phyloP scores from a whole-genome alignment of 1,140 invertebrate genomes.

The Maniola jurtina region DNA sequence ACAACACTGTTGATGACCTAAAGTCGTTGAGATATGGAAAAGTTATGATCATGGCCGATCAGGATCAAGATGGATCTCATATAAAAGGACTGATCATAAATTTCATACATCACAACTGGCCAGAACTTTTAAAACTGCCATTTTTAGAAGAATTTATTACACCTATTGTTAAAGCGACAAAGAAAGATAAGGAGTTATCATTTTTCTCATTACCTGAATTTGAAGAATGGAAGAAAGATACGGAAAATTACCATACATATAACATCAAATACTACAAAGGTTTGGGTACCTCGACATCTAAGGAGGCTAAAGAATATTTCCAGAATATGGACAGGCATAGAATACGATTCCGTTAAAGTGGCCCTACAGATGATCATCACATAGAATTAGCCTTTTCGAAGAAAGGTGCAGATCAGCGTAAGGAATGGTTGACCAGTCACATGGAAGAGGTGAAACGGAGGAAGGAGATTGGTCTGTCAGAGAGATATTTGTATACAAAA shows the following conservation, averaged over 20 bases:
- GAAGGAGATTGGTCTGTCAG: conserved; percentile 93
- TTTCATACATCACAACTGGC: conserved; percentile 99
- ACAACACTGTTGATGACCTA: conserved; percentile 92
- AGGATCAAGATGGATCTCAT: conserved; percentile 99
- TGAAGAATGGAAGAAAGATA: conserved; percentile 97
- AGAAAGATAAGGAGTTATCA: conserved; percentile 89
- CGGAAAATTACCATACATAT: conserved; percentile 95
- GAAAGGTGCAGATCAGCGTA: conserved; percentile 96
- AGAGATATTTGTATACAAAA: conserved; percentile 96
- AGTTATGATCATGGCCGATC: conserved; percentile 99
- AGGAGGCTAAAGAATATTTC: conserved; percentile 99
- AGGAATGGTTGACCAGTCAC: conserved; percentile 98
- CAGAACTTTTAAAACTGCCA: conserved; percentile 91
- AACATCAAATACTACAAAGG: conserved; percentile 99
- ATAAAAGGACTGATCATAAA: conserved; percentile 99
- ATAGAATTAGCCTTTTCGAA: conserved; percentile 98
- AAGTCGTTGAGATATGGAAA: conserved; percentile 97
- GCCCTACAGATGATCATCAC: conserved; percentile 93
- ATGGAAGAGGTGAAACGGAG: conserved; percentile 97
- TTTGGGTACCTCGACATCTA: conserved; percentile 99
- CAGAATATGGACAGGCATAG: conserved; percentile 96
- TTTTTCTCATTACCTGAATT: conserved; percentile 99
- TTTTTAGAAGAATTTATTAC: conserved; percentile 99
- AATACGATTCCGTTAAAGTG: conserved; percentile 94
- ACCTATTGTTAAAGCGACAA: conserved; percentile 98